phyloP scores from a whole-genome alignment of 2,113 vertebrate genomes.

The Gambusia holbrooki region DNA sequence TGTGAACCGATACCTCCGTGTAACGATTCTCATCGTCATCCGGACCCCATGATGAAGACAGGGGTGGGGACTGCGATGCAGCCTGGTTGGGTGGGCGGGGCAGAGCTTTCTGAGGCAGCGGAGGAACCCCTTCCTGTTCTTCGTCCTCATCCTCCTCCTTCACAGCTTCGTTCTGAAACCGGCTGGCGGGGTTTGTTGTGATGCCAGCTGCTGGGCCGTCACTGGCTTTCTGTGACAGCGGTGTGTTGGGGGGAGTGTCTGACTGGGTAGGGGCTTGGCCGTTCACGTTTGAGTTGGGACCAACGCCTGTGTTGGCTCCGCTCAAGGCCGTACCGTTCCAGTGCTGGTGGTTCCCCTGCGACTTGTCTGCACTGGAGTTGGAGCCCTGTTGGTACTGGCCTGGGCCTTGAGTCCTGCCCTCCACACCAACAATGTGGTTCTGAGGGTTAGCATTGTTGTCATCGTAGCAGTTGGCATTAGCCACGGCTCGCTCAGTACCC shows the following conservation, averaged over 20 bases:
- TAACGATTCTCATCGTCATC: conserved; percentile 46
- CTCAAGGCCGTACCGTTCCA: conserved; percentile 81
- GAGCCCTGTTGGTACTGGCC: conserved; percentile 58
- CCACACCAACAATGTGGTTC: conserved; percentile 70
- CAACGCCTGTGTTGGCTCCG: conserved; percentile 37
- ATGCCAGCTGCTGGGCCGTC: conserved; percentile 1
- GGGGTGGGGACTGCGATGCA: conserved; percentile 62
- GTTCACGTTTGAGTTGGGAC: conserved; percentile 76
- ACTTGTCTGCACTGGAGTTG: conserved; percentile 51
- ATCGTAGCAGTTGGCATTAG: conserved; percentile 81
- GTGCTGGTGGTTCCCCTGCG: conserved; percentile 76
- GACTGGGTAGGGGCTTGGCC: conserved; percentile 82
- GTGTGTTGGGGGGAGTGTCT: conserved; percentile 81
- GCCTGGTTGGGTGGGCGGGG: conserved; percentile 73
- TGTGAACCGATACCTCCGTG: conserved; percentile 77
- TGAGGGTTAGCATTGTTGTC: conserved; percentile 82
- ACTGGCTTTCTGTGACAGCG: conserved; percentile 67
- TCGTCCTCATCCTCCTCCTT: conserved; percentile 40
- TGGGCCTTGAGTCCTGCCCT: conserved; percentile 74
- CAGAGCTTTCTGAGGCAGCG: conserved; percentile 83
- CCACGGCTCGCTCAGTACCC: conserved; percentile 54
- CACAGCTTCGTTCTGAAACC: conserved; percentile 37
- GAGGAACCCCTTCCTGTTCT: conserved; percentile 76
- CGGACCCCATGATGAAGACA: conserved; percentile 63
- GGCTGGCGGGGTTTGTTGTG: conserved; percentile 17